Evolutionary conservation across 2,888 invertebrate genomes (phyloP).

Genomic region (Meiosimyza decipiens): DNA sequence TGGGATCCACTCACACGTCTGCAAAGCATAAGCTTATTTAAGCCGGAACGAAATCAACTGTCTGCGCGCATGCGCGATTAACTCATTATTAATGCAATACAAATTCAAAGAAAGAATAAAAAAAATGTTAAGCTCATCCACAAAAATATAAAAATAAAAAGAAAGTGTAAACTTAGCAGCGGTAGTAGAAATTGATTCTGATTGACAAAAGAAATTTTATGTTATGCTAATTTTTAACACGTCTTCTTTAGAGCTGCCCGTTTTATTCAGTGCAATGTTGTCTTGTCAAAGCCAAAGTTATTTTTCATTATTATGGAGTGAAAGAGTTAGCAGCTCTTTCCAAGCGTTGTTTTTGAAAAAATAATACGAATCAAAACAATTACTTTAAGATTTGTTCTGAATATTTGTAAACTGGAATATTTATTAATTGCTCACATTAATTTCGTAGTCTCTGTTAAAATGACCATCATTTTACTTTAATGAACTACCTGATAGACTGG

Average conservation of each 20-base stretch:
- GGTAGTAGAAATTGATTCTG: slow-evolving; percentile 12
- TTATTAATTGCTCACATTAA: too few relatives aligned
- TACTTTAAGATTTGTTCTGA: too few relatives aligned
- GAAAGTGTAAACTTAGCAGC: background rate
- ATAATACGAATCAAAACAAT: too few relatives aligned
- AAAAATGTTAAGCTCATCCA: too few relatives aligned
- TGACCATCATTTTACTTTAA: too few relatives aligned
- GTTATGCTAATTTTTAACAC: background rate
- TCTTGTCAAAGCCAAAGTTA: background rate
- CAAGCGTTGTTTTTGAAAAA: too few relatives aligned
- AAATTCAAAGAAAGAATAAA: background rate
- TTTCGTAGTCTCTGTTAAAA: too few relatives aligned
- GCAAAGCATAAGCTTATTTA: background rate
- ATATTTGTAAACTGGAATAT: too few relatives aligned
- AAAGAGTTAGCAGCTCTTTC: background rate
- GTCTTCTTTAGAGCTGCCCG: background rate
- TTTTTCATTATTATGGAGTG: background rate
- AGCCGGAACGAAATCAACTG: background rate
- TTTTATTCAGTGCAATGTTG: background rate
- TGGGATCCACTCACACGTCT: slow-evolving; percentile 9
- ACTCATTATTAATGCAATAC: slow-evolving; percentile 3
- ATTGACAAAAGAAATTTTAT: slow-evolving; percentile 21
- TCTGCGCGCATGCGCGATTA: background rate
- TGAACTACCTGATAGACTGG: too few relatives aligned
- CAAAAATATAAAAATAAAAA: slow-evolving; percentile 15